These are phyloP conservation scores for Heliconius himera DNA, from an alignment of 1,140 invertebrate species.

Conservation along the genomic window DNA sequence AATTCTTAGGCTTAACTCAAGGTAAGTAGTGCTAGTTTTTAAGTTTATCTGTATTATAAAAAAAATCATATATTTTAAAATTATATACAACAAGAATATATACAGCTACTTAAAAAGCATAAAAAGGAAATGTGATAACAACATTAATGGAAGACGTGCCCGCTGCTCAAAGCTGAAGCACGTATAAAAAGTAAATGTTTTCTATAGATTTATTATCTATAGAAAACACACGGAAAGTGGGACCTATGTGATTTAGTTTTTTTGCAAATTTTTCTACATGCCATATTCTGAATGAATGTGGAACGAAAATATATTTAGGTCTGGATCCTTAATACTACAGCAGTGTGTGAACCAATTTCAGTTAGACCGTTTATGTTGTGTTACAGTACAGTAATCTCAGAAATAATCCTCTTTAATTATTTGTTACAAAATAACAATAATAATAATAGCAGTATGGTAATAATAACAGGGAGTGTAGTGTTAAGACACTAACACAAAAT, in stretches of 20 bases:
- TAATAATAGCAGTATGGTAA: too few species aligned
- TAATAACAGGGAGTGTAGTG: neutral
- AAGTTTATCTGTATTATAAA: too few species aligned
- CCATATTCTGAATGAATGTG: neutral
- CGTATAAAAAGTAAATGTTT: neutral
- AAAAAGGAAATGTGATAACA: conserved; percentile 12
- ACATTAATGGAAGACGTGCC: conserved; percentile 1
- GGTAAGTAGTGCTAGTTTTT: too few species aligned
- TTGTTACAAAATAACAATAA: too few species aligned
- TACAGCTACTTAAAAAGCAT: too few species aligned
- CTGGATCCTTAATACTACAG: too few species aligned
- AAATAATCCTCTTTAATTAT: too few species aligned
- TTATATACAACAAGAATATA: too few species aligned
- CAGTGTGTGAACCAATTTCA: neutral
- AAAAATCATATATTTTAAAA: too few species aligned
- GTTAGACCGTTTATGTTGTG: neutral
- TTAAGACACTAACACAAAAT: too few species aligned
- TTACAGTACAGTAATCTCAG: neutral
- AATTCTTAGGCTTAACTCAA: too few species aligned
- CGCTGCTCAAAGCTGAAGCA: neutral
- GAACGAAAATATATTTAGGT: neutral
- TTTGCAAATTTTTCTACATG: neutral
- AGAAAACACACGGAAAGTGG: neutral
- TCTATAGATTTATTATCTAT: too few species aligned
- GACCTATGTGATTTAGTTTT: neutral